phyloP scores from a whole-genome alignment of 2,113 vertebrate genomes.

The Tauraco erythrolophus region DNA sequence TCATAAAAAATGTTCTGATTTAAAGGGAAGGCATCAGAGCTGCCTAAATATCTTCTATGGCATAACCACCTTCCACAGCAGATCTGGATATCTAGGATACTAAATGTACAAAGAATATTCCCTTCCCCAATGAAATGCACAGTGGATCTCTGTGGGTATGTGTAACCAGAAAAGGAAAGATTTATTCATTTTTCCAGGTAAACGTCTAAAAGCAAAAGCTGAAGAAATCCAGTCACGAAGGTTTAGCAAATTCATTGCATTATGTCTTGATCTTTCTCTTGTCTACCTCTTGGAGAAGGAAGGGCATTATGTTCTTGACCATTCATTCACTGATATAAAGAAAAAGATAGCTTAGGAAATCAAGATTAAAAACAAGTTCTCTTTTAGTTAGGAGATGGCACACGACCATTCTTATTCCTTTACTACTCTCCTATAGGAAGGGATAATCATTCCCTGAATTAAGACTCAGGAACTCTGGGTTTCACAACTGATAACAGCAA shows the following conservation, averaged over 20 bases:
- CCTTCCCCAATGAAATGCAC: neutral
- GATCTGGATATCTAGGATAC: neutral
- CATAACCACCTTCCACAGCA: neutral
- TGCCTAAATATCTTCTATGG: neutral
- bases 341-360: neutral
- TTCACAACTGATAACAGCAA: neutral
- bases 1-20: neutral
- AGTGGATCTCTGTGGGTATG: neutral
- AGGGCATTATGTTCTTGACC: neutral
- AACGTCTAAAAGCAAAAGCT: neutral
- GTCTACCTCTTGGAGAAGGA: neutral
- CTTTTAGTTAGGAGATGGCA: neutral
- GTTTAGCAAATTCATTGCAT: neutral
- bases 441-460: neutral
- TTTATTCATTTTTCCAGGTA: neutral
- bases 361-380: neutral
- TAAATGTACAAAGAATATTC: neutral
- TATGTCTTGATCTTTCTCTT: neutral
- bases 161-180: neutral
- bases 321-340: neutral
- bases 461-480: neutral
- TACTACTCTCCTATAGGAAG: neutral
- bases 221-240: neutral
- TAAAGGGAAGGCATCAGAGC: neutral
- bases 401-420: neutral